Conservation (phyloP, 2,113 vertebrate species). For the Chaetodon trifascialis region DNA sequence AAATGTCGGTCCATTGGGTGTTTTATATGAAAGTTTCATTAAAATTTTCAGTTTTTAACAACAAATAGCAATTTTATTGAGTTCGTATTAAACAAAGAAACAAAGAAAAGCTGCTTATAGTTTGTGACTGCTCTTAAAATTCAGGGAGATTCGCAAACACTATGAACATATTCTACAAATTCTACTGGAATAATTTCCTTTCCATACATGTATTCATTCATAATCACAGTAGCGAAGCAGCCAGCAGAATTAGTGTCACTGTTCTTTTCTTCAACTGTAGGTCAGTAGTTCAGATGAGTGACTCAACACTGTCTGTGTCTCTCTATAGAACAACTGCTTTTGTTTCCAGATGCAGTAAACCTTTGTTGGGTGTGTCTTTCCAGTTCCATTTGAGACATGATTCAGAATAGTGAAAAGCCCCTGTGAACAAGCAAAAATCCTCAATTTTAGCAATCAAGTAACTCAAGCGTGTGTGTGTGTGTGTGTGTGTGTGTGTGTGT, state of each 20-base stretch:
- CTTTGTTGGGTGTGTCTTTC: constrained; percentile 36
- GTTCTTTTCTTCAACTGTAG: constrained; percentile 15
- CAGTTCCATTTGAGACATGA: constrained; percentile 42
- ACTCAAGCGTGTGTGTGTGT: not conserved
- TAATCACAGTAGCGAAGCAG: not conserved
- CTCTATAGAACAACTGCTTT: constrained; percentile 28
- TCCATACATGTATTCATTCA: not conserved
- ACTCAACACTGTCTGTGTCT: constrained; percentile 24
- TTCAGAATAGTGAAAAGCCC: constrained; percentile 54
- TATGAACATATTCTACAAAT: not conserved
- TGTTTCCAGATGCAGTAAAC: constrained; percentile 38
- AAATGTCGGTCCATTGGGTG: no score
- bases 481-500: no score
- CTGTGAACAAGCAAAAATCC: constrained; percentile 42
- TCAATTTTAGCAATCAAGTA: constrained; percentile 35
- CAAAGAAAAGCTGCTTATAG: not conserved
- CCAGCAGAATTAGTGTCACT: not conserved
- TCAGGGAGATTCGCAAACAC: not conserved
- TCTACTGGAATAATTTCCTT: not conserved
- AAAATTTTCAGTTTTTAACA: not conserved
- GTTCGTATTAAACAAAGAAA: not conserved
- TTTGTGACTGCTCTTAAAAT: not conserved
- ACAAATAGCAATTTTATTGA: not conserved
- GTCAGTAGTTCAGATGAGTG: constrained; percentile 49
- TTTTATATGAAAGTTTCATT: not conserved